Evolutionary conservation across 2,888 invertebrate genomes (phyloP).

Genomic region (Eurytoma californica): DNA sequence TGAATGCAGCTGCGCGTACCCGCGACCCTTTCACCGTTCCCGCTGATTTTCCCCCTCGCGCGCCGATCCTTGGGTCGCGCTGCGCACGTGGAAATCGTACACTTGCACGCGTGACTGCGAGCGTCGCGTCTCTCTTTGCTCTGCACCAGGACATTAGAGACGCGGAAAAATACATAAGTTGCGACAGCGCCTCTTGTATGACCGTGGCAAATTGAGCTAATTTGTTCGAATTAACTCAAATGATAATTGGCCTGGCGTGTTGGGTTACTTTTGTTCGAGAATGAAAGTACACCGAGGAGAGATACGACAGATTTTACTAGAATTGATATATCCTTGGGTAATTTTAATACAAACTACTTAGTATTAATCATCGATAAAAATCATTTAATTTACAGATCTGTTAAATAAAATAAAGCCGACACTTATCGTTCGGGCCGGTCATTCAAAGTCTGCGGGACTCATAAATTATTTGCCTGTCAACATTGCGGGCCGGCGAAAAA

Average conservation of each 20-base stretch:
- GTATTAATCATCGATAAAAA: too few relatives aligned
- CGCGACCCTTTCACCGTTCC: conserved; percentile 35
- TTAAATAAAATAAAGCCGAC: background rate
- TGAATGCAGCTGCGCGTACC: conserved; percentile 45
- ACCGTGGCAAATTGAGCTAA: background rate
- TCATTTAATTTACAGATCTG: too few relatives aligned
- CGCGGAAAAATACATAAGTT: conserved; percentile 5
- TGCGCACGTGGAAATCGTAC: conserved; percentile 1
- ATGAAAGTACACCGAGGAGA: background rate
- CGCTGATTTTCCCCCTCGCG: conserved; percentile 36
- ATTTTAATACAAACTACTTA: too few relatives aligned
- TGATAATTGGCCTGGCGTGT: too few relatives aligned
- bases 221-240: conserved; percentile 11
- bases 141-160: too few relatives aligned
- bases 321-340: too few relatives aligned
- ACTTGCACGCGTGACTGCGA: background rate
- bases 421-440: background rate
- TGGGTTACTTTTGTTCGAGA: too few relatives aligned
- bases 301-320: background rate
- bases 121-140: background rate
- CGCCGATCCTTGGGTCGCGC: background rate
- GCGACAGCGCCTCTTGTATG: background rate
- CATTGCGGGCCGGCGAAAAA: background rate
- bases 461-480: conserved; percentile 41
- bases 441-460: background rate